Conservation (phyloP, 2,113 vertebrate species). For the Anguilla rostrata region DNA sequence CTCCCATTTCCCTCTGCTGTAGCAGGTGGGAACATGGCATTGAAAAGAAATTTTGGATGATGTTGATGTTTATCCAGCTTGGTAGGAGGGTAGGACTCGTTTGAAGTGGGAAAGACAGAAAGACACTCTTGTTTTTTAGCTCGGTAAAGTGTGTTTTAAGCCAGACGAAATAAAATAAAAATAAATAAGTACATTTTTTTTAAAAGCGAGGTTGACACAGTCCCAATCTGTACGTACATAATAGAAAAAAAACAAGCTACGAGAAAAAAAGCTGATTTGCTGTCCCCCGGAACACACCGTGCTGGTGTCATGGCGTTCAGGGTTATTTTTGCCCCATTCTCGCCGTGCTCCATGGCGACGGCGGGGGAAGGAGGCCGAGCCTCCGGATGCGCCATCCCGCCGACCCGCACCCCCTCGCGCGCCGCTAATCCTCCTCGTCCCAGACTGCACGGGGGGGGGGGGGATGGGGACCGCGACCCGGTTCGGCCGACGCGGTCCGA, state of each 20-base stretch:
- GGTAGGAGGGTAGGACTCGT: not conserved
- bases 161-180: not conserved
- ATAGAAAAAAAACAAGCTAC: not conserved
- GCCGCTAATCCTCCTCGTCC: slow-evolving; percentile 11
- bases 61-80: slow-evolving; percentile 5
- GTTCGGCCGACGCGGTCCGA: not conserved
- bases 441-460: not conserved
- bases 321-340: not conserved
- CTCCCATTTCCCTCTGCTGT: slow-evolving; percentile 4
- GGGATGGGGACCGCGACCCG: slow-evolving; percentile 1
- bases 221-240: not conserved
- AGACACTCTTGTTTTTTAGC: not conserved
- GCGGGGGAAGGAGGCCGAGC: not conserved
- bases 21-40: slow-evolving; percentile 16
- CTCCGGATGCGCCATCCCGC: not conserved
- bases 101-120: slow-evolving; percentile 8
- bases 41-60: slow-evolving; percentile 15
- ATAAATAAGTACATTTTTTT: not conserved
- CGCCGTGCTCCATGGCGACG: not conserved
- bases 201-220: not conserved
- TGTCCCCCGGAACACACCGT: not conserved
- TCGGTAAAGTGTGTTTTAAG: slow-evolving; percentile 2
- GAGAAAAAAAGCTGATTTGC: not conserved
- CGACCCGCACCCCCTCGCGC: not conserved
- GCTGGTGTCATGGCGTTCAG: not conserved